These are phyloP conservation scores for Aquatica leii DNA, from an alignment of 2,888 invertebrate species.

Conservation along the genomic window DNA sequence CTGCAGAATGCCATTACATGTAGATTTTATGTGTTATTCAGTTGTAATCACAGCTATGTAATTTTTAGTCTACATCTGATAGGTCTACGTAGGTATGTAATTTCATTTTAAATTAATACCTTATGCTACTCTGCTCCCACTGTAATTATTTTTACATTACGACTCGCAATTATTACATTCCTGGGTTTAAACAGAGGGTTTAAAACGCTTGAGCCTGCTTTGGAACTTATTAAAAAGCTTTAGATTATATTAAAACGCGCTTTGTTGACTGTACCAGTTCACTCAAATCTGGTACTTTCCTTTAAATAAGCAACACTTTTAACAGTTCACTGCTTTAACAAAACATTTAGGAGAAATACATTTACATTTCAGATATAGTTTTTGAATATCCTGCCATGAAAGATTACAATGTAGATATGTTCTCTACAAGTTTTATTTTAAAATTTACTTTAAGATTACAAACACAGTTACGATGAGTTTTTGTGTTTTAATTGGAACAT, in stretches of 20 bases:
- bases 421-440: no score
- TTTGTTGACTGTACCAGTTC: conserved; percentile 13
- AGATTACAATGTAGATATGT: no score
- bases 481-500: no score
- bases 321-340: conserved; percentile 8
- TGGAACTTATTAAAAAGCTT: conserved; percentile 25
- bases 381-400: no score
- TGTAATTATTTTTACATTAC: conserved; percentile 28
- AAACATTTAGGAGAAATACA: neutral
- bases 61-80: conserved; percentile 46
- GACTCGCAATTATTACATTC: conserved; percentile 27
- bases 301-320: conserved; percentile 16
- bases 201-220: conserved; percentile 20
- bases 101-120: conserved; percentile 33
- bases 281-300: conserved; percentile 8
- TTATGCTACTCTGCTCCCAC: conserved; percentile 19
- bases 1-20: conserved; percentile 54
- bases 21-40: conserved; percentile 54
- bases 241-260: conserved; percentile 18
- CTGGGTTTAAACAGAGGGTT: conserved; percentile 20
- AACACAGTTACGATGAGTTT: no score
- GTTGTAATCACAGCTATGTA: conserved; percentile 54
- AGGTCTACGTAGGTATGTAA: conserved; percentile 34
- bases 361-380: neutral
- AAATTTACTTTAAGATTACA: no score